A percentile compares a stretch with the other conserved stretches of the same genome.
These are phyloP conservation scores for Crotalus tigris DNA, from an alignment of 2,113 vertebrate species.

Conservation along the genomic window DNA sequence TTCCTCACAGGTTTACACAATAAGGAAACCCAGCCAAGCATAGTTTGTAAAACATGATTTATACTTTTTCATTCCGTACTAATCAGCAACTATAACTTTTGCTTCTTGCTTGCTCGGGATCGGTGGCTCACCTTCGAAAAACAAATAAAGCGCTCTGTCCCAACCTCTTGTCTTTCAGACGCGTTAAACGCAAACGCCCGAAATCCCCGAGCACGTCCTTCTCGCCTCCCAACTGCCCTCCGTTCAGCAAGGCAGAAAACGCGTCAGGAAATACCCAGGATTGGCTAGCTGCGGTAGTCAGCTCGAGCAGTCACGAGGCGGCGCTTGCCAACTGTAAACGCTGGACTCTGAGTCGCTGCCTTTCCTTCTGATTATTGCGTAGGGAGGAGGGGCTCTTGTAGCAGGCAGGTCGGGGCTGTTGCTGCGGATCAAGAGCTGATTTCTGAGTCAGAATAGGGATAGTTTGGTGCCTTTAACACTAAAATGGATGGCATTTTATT, in stretches of 20 bases:
- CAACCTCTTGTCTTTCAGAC: not conserved
- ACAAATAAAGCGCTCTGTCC: not conserved
- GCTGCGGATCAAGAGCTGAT: not conserved
- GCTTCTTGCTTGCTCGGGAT: not conserved
- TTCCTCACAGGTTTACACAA: not conserved
- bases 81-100: not conserved
- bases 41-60: not conserved
- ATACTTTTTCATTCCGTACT: not conserved
- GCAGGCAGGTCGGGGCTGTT: not conserved
- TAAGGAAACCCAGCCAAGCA: not conserved
- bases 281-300: not conserved
- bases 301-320: not conserved
- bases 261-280: not conserved
- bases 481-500: not conserved
- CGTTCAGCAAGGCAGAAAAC: not conserved
- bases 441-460: too few species aligned
- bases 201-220: not conserved
- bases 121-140: not conserved
- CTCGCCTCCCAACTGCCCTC: not conserved
- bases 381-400: not conserved
- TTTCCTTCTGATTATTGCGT: not conserved
- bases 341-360: not conserved
- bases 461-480: not conserved
- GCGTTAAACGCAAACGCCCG: not conserved
- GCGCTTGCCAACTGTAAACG: not conserved